Evolutionary conservation across 2,113 vertebrate genomes (phyloP), one percentile per base, ranked within the genome.

Genomic region (Sporophila hypoxantha): DNA sequence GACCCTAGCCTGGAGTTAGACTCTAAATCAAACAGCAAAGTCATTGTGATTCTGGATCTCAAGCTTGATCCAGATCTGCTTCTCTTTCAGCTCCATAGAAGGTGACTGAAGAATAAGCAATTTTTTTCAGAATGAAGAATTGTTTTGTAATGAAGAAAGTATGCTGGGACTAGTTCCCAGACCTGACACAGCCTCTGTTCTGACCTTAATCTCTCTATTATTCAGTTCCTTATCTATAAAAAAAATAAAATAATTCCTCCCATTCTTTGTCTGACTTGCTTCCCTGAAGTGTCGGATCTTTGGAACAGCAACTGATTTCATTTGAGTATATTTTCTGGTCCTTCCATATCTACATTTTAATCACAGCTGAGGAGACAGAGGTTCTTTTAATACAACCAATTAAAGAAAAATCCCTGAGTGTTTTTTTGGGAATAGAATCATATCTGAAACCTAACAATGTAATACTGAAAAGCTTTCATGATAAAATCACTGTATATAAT

Each of bases 101-200:
- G 10, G 25, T 60, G 60, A 76, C 68, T 80, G 42, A 85, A 82
- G 49, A 87, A 60, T 44, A 87, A 88, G 62, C 59, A 92, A 76
- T 87, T 64, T 60, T 29, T 94, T 94, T 90, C 78, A 80, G 60
- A 87, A 76, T 52, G 16, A 80, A 85, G 41, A 79, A 74, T 39
- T 25, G 60, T 13, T 85, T 74, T 77, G 26, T 77, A 80, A 85
- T 77, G 75, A 90, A 87, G 49, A 32, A 89, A 80, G 22, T 70
- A 55, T 64, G 19, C 25, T 65, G 44, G 20, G n/a, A 67, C 39
- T 44, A 17, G 44, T 64, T 93, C 56, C 52, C 42, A 90, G 42
- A 66, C 42, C 46, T 79, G 67, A 21, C 42, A 74, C 55, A 80
- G 68, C 26, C n/a, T 80, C 44, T 30, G 9, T 71, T 82, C 67